Conservation (phyloP, 2,797 vertebrate genomes). For the Liasis olivaceus region DNA sequence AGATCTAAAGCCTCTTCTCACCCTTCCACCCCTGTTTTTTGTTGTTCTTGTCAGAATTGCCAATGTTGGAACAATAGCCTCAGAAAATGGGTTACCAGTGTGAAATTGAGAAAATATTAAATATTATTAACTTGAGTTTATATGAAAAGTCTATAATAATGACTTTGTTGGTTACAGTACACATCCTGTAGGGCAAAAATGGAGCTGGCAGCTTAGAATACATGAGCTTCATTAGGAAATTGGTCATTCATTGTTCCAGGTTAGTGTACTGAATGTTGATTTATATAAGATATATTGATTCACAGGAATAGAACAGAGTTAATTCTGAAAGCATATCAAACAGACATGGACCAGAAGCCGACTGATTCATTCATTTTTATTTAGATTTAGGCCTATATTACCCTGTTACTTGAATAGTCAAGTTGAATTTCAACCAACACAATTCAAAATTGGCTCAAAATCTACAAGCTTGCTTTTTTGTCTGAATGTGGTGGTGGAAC, state of each 20-base stretch:
- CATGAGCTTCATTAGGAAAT: background rate
- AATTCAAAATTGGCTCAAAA: background rate
- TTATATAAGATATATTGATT: background rate
- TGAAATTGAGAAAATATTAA: background rate
- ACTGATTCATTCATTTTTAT: background rate
- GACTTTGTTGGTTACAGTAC: background rate
- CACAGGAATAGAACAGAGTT: background rate
- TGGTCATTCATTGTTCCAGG: background rate
- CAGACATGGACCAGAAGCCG: background rate
- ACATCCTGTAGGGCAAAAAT: accelerated
- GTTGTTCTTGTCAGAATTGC: background rate
- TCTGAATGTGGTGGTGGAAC: background rate
- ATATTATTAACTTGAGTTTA: background rate
- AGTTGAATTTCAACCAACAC: background rate
- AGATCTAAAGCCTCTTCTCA: background rate
- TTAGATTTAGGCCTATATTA: background rate
- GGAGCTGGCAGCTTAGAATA: background rate
- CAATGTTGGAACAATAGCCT: background rate
- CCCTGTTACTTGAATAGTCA: background rate
- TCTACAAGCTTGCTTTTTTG: background rate
- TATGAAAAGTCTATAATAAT: background rate
- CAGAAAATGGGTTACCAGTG: background rate
- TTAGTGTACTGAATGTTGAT: background rate
- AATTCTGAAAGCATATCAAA: background rate
- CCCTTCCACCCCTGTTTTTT: background rate